Evolutionary conservation across 2,797 vertebrate genomes (phyloP).

Genomic region (Rachycentron canadum): DNA sequence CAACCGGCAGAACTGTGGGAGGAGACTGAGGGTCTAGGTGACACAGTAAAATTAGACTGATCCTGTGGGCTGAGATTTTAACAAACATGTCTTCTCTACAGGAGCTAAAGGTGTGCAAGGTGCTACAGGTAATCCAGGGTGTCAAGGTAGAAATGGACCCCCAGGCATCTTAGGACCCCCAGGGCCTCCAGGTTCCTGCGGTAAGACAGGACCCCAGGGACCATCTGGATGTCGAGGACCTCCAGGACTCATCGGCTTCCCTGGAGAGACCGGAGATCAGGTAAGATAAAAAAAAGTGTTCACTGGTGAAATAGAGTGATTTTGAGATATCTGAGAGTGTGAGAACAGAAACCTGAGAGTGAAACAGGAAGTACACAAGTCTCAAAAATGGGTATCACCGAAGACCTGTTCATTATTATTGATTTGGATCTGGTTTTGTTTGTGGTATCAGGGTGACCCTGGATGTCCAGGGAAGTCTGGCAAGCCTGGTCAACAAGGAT

Average conservation of each 20-base stretch:
- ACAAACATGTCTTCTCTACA: conserved; percentile 38
- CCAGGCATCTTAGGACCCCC: conserved; percentile 61
- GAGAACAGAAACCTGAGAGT: neutral
- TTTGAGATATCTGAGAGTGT: neutral
- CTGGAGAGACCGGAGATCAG: conserved; percentile 77
- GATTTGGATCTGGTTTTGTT: neutral
- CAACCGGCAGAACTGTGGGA: no score
- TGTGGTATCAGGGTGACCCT: conserved; percentile 74
- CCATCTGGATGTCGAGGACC: conserved; percentile 65
- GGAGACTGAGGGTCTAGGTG: neutral
- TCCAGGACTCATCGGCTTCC: conserved; percentile 74
- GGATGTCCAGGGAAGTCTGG: conserved; percentile 74
- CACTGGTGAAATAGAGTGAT: neutral
- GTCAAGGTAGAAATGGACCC: conserved; percentile 62
- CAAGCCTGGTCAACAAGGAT: conserved; percentile 69
- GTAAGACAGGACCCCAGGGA: conserved; percentile 72
- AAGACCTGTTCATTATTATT: neutral
- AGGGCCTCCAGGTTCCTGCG: conserved; percentile 68
- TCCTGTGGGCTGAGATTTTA: neutral
- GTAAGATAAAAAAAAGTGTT: conserved; percentile 64
- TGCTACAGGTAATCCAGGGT: conserved; percentile 60
- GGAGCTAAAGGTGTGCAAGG: conserved; percentile 77
- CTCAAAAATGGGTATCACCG: no score
- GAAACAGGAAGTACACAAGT: neutral
- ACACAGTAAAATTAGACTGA: accelerated